phyloP scores from a whole-genome alignment of 2,113 vertebrate species.

The Sterna hirundo region DNA sequence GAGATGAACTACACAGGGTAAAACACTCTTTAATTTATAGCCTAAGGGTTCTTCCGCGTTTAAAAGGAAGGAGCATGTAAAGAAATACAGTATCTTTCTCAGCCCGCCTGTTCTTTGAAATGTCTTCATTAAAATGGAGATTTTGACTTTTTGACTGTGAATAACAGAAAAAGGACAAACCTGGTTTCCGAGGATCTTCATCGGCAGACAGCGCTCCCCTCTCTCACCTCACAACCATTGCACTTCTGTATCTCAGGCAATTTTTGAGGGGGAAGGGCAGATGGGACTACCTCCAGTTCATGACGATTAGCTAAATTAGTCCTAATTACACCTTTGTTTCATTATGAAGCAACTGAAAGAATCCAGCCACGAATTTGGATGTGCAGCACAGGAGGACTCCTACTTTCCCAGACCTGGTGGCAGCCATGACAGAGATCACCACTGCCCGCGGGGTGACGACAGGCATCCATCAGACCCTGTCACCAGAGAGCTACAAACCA shows the following conservation, averaged over 20 bases:
- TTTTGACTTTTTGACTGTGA: conserved; percentile 59
- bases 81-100: conserved; percentile 20
- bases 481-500: not conserved
- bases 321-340: not conserved
- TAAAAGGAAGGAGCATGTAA: conserved; percentile 18
- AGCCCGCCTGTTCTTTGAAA: conserved; percentile 44
- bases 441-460: fast-evolving
- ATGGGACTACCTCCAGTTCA: not conserved
- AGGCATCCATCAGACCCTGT: fast-evolving
- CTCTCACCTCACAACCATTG: fast-evolving
- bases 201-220: not conserved
- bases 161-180: conserved; percentile 53
- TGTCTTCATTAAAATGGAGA: conserved; percentile 61
- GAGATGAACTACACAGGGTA: not conserved
- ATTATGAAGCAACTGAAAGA: not conserved
- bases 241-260: not conserved
- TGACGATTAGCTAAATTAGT: not conserved
- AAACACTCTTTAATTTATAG: conserved; percentile 56
- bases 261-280: not conserved
- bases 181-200: conserved; percentile 17
- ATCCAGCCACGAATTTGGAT: not conserved
- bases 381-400: not conserved
- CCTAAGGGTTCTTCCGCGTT: conserved; percentile 10
- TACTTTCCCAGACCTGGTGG: fast-evolving
- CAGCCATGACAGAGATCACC: not conserved